Evolutionary conservation across 1,140 invertebrate genomes (phyloP).

Genomic region (Drosophila nannoptera): DNA sequence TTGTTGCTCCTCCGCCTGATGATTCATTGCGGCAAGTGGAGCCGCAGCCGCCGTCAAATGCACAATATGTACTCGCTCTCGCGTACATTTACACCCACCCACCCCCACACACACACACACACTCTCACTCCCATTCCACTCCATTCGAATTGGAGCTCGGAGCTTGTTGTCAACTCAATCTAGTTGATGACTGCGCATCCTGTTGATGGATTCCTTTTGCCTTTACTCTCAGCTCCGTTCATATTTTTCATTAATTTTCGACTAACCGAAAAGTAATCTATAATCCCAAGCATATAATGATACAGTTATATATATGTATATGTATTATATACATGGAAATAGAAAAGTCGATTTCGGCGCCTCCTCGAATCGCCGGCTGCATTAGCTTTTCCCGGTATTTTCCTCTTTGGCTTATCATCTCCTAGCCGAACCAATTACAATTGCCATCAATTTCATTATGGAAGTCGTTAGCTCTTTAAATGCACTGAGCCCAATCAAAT

Average conservation of each 20-base stretch:
- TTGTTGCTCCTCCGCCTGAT: constrained; percentile 35
- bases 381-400: too few species aligned
- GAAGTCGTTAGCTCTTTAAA: constrained; percentile 36
- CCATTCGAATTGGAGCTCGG: constrained; percentile 15
- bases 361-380: too few species aligned
- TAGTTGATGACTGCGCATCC: constrained; percentile 51
- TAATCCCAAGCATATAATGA: too few species aligned
- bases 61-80: constrained; percentile 43
- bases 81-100: constrained; percentile 10
- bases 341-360: too few species aligned
- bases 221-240: not conserved
- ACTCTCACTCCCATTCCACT: not conserved
- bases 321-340: too few species aligned
- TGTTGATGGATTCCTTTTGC: constrained; percentile 51
- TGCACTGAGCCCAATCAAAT: constrained; percentile 33
- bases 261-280: too few species aligned
- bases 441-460: constrained; percentile 32
- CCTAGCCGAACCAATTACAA: constrained; percentile 28
- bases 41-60: constrained; percentile 58
- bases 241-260: not conserved
- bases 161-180: constrained; percentile 65
- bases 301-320: too few species aligned
- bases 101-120: constrained; percentile 26
- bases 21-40: constrained; percentile 70
- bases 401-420: too few species aligned